Evolutionary conservation across 1,140 invertebrate genomes (phyloP).

Genomic region (Drosophila ficusphila): DNA sequence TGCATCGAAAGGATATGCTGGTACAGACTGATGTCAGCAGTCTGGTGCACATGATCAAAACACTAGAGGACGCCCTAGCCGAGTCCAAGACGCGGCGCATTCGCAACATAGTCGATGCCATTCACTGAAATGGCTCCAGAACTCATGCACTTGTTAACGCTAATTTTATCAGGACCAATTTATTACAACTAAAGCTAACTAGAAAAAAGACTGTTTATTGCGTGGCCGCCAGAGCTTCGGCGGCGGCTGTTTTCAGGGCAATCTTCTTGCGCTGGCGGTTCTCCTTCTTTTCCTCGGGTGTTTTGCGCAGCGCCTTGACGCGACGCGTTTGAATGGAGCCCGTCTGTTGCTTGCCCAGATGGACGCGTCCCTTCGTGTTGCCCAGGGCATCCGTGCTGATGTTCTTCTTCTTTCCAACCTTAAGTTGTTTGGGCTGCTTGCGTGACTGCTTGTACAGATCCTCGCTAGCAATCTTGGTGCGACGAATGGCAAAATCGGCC

Average conservation of each 20-base stretch:
- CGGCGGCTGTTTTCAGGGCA: slow-evolving; percentile 66
- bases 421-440: slow-evolving; percentile 93
- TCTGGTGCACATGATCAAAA: slow-evolving; percentile 71
- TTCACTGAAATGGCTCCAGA: slow-evolving; percentile 62
- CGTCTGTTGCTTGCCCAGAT: slow-evolving; percentile 96
- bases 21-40: slow-evolving; percentile 77
- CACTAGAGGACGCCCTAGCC: slow-evolving; percentile 69
- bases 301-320: slow-evolving; percentile 95
- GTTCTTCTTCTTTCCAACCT: slow-evolving; percentile 95
- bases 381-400: slow-evolving; percentile 94
- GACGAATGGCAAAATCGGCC: slow-evolving; percentile 93
- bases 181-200: slow-evolving; percentile 70
- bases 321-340: slow-evolving; percentile 95
- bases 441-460: slow-evolving; percentile 95
- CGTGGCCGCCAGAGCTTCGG: slow-evolving; percentile 47
- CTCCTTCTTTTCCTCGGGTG: slow-evolving; percentile 88
- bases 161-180: slow-evolving; percentile 76
- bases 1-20: slow-evolving; percentile 74
- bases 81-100: slow-evolving; percentile 78
- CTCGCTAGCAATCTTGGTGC: slow-evolving; percentile 95
- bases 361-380: slow-evolving; percentile 94
- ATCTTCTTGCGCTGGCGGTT: slow-evolving; percentile 86
- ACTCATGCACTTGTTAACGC: slow-evolving; percentile 41
- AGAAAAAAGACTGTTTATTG: slow-evolving; percentile 29
- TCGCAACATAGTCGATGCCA: slow-evolving; percentile 70